Evolutionary conservation across 2,113 vertebrate genomes (phyloP), one percentile per base, ranked within the genome.

Genomic region (Panthera uncia): DNA sequence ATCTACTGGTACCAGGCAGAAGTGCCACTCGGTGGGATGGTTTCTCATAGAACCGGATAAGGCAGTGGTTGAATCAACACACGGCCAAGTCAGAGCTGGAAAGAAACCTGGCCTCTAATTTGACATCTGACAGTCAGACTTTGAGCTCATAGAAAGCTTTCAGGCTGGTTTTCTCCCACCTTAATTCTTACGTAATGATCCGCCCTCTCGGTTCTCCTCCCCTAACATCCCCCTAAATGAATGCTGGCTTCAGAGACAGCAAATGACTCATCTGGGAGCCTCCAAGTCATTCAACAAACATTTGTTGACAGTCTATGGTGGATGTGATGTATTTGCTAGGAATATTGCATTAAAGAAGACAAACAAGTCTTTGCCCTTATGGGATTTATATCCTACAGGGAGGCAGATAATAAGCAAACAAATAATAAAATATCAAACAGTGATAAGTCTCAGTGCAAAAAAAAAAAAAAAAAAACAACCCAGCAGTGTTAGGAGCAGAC

Each of bases 1-100:
- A 98, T 95, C 99, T 99, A 98, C 97, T 98, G 98, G 98, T 84
- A 84, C 31, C 38, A 87, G 45, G 81, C 31, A 89, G 96, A 98
- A 98, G 89, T 98, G 97, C 98, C 52, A 36, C 61, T 27, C 23
- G 48, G 31, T 27, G 63, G 76, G 55, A 63, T 36, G 10, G 55
- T 89, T 92, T 84, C 87, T 84, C 69, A 25, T 2, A 36, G 85
- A 95, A 88, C 88, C 0, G 1, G 65, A 33, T 78, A 48, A 90
- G 91, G 65, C 55, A 4, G 85, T 69, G 83, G 65, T 71, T 89
- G 48, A 82, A 86, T 68, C 85, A 80, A 78, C 12, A 52, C 10
- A 13, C 4, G 6, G 41, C 52, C 93, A 52, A 36, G 76, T n/a
- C 63, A 84, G 14, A 41, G 27, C 45, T 36, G 74, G 85, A 94